phyloP scores from a whole-genome alignment of 2,113 vertebrate genomes.

The Crotalus horridus region DNA sequence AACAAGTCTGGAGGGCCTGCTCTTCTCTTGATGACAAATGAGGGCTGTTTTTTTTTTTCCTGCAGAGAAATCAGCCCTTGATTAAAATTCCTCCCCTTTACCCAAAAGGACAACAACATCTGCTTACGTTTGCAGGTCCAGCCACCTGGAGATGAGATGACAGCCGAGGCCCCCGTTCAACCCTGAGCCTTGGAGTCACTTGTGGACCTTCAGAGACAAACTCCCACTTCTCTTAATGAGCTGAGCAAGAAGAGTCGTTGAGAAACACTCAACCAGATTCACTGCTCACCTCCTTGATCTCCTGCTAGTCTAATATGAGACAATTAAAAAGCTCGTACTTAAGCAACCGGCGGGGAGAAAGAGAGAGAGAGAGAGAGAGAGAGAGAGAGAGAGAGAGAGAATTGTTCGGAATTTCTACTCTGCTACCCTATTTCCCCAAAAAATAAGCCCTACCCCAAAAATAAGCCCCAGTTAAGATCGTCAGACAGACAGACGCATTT shows the following conservation, averaged over 20 bases:
- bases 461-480: no score
- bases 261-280: accelerated
- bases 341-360: neutral
- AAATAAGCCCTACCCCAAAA: no score
- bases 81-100: slow-evolving; percentile 31
- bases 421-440: no score
- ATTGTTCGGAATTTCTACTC: neutral
- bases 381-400: neutral
- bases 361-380: neutral
- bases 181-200: neutral
- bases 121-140: slow-evolving; percentile 10
- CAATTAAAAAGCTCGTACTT: slow-evolving; percentile 7
- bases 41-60: neutral
- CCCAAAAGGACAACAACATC: neutral
- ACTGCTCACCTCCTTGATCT: neutral
- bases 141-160: neutral
- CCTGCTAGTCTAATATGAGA: accelerated
- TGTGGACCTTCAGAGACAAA: neutral
- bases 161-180: slow-evolving; percentile 6
- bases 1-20: accelerated
- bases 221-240: neutral
- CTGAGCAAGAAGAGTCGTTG: slow-evolving; percentile 2
- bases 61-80: slow-evolving; percentile 45
- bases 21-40: neutral
- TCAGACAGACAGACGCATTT: no score